Conservation (phyloP, 1,140 invertebrate species). For the Hirudo medicinalis region DNA sequence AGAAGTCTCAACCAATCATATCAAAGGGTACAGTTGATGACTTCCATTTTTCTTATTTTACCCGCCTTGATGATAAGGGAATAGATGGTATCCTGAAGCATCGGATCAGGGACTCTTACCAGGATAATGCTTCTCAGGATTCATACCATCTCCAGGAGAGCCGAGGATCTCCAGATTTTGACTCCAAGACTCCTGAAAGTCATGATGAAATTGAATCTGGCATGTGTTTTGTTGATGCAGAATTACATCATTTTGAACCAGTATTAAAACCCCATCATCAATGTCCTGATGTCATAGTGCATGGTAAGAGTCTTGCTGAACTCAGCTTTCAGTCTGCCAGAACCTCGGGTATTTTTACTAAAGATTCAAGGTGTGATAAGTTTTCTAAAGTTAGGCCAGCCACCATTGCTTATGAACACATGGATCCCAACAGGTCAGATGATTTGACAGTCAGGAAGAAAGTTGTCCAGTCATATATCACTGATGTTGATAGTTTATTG, state of each 20-base stretch:
- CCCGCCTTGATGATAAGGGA: not conserved
- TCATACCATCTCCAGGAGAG: constrained; percentile 36
- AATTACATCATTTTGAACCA: no score
- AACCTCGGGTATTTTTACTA: not conserved
- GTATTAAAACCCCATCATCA: no score
- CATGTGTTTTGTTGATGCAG: no score
- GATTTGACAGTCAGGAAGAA: not conserved
- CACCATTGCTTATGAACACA: not conserved
- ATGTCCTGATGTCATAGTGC: no score
- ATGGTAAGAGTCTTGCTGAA: constrained; percentile 4
- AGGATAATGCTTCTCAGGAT: constrained; percentile 37
- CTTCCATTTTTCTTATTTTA: constrained; percentile 16
- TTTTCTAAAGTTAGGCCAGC: not conserved
- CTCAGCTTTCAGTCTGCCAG: not conserved
- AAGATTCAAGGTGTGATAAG: not conserved
- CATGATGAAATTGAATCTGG: constrained; percentile 3
- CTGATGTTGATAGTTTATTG: constrained; percentile 12
- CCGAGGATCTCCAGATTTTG: constrained; percentile 19
- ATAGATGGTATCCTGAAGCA: not conserved
- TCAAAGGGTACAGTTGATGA: constrained; percentile 10
- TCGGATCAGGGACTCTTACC: not conserved
- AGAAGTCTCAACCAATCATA: no score
- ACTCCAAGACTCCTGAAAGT: not conserved
- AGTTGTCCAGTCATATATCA: not conserved
- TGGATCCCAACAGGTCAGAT: not conserved